Base-by-base conservation (phyloP, 2,113 vertebrate genomes). In the Mixornis gularis region DNA sequence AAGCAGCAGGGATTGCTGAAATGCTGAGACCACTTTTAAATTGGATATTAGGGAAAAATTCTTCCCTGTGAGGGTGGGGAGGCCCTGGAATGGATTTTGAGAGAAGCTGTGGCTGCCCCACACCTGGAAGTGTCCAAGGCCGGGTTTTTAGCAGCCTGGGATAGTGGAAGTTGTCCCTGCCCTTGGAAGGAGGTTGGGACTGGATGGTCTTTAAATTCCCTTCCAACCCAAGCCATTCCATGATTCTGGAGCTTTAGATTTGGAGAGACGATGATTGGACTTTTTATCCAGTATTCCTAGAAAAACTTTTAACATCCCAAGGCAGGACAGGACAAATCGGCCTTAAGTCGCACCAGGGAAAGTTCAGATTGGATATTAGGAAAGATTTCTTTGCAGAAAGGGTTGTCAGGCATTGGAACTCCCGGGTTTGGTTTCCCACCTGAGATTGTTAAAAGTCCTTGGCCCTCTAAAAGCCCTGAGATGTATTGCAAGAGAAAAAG, bases 281-380 rank as follows among this genome's bases (percentile, higher is more conserved):
- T 65, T 22, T 44, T 91, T n/a, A 12, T 36, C 26, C 53, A 63
- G 24, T 13, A 62, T 51, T 59, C 64, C 26, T 9, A 30, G 32
- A 53, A 58, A 24, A 43, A 7, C 8, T 60, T 83, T 41, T 8
- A 36, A 13, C 10, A 12, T 73, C 78, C 29, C 32, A 16, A 44
- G 51, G 32, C 18, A 18, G 32, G 51, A 27, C 7, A 15, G n/a
- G n/a, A n/a, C 3, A 7, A 72, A 58, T 2, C 13, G 2, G 21
- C 22, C 18, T 58, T 22, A 11, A 32, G 10, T 27, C 0, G 0
- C 12, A 24, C 3, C 32, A 16, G 18, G 21, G 14, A 26, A 44
- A 15, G 18, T 36, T 72, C 10, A 36, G 12, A 27, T 19, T 64
- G 51, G 36, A 24, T 38, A 36, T 43, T 3, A 32, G 32, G 66